These are phyloP conservation scores for Hydrolagus colliei DNA, from an alignment of 2,797 vertebrate species.

Conservation along the genomic window DNA sequence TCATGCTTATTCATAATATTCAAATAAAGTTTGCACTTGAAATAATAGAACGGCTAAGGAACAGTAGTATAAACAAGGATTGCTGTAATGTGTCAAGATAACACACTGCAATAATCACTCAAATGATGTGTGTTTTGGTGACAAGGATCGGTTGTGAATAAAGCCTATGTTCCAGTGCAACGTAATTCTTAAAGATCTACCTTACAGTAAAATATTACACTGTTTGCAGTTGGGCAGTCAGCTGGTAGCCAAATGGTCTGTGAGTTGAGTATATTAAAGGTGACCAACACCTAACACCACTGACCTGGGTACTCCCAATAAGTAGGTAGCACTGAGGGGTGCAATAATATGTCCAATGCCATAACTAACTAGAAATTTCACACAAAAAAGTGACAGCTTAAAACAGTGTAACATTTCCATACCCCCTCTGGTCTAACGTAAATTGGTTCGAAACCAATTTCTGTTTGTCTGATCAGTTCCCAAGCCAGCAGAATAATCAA, in stretches of 20 bases:
- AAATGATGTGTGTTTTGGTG: constrained; percentile 16
- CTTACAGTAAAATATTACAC: constrained; percentile 29
- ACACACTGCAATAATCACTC: constrained; percentile 52
- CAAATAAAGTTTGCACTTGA: constrained; percentile 23
- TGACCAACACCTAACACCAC: constrained; percentile 11
- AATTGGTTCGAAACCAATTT: constrained; percentile 15
- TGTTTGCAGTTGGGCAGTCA: constrained; percentile 14
- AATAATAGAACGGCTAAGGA: constrained; percentile 39
- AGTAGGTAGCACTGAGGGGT: neutral
- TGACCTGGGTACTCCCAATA: neutral
- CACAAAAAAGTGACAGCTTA: constrained; percentile 24
- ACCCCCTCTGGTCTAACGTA: neutral
- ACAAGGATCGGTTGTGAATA: neutral
- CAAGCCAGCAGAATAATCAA: constrained; percentile 3
- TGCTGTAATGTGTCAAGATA: constrained; percentile 54
- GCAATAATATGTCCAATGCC: neutral
- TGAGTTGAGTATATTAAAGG: constrained; percentile 15
- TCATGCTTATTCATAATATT: neutral
- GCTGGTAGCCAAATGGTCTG: neutral
- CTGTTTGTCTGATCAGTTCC: constrained; percentile 18
- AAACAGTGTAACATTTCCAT: constrained; percentile 31
- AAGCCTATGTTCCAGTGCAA: constrained; percentile 29
- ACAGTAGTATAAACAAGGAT: constrained; percentile 54
- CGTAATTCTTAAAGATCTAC: constrained; percentile 22
- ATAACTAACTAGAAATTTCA: constrained; percentile 25